Evolutionary conservation across 2,888 invertebrate genomes (phyloP), one percentile per base, ranked within the genome.

Genomic region (Nephrocerus scutellatus): DNA sequence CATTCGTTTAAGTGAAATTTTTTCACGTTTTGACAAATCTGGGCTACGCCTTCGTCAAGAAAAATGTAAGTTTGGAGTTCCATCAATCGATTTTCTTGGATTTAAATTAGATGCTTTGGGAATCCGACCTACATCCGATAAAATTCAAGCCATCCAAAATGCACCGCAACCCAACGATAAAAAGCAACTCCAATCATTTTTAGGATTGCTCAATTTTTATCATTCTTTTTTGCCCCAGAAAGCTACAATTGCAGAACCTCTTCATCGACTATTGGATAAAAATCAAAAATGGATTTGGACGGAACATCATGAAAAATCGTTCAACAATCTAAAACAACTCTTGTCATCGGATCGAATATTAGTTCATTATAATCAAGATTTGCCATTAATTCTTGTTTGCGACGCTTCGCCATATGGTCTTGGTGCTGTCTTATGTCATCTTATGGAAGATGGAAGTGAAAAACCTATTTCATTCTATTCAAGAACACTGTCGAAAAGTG

Each of bases 331-430:
- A 2, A 50, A 48, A 26, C 15, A 30, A 7, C 13, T 47, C 4
- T n/a, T 49, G 5, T 32, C 41, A 13, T 47, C 42, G 5, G 43
- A 48, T n/a, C 15, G 30, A 5, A 32, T 49, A 3, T 30, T 49
- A 14, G 34, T 41, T 4, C 40, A 37, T 12, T 43, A 38, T 25
- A 25, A 43, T 44, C 38, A 30, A 26, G 38, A 32, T 12, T 22
- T 46, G 16, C 43, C 47, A 12, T 26, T 48, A 3, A 7, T 38
- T 8, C 16, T 47, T 4, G 35, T 40, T 6, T 49, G 48, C 21
- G 47, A 52, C 28, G 47, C 46, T 19, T 48, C 46, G 10, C 46
- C 47, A 16, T 49, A 46, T 41, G 48, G 46, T 8, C 30, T 47
- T 7, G 48, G 44, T 3, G 44, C 38, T 9, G 41, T 48, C 3